phyloP scores from a whole-genome alignment of 2,113 vertebrate species.

The Muscicapa adusta region DNA sequence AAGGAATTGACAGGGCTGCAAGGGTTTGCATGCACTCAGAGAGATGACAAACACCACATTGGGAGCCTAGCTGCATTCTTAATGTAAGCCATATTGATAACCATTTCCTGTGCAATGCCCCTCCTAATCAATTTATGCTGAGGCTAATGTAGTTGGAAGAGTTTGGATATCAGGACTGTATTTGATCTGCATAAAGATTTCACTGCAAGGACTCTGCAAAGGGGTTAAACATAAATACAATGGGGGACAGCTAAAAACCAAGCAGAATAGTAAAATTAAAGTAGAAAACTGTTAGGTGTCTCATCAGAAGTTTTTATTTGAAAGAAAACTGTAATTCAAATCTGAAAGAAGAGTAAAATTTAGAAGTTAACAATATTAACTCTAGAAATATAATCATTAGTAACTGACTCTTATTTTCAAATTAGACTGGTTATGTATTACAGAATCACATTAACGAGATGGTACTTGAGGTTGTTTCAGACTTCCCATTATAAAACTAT shows the following conservation, averaged over 20 bases:
- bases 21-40: not conserved
- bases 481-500: not conserved
- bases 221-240: not conserved
- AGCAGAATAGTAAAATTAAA: slow-evolving; percentile 16
- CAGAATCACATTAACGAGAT: not conserved
- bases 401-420: slow-evolving; percentile 12
- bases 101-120: not conserved
- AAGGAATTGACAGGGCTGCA: not conserved
- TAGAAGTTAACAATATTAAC: slow-evolving; percentile 46
- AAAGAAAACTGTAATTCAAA: slow-evolving; percentile 56
- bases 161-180: not conserved
- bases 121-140: slow-evolving; percentile 13
- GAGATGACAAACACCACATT: not conserved
- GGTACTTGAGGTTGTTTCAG: slow-evolving; percentile 39
- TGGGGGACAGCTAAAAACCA: not conserved
- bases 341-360: slow-evolving; percentile 45
- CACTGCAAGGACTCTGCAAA: not conserved
- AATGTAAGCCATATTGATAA: not conserved
- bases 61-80: not conserved
- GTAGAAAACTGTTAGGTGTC: slow-evolving; percentile 17
- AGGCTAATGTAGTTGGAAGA: not conserved
- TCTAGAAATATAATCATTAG: slow-evolving; percentile 39
- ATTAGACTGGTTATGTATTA: slow-evolving; percentile 45
- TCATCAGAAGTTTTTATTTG: slow-evolving; percentile 29
- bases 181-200: not conserved